These are phyloP conservation scores for Dipodomys spectabilis DNA, from an alignment of 2,113 vertebrate species.

Conservation along the genomic window DNA sequence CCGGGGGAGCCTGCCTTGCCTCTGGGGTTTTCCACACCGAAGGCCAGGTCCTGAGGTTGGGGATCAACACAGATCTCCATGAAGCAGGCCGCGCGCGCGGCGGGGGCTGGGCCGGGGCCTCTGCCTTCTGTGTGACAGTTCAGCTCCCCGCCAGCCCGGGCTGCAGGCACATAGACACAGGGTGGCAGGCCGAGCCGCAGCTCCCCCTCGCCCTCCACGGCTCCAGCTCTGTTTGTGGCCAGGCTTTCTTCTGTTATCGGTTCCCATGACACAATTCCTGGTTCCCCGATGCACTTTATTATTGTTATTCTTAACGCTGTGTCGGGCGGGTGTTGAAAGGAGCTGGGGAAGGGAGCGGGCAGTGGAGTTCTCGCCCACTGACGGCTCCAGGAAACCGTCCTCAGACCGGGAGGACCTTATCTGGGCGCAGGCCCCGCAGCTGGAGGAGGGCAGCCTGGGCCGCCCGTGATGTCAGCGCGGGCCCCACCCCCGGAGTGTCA, in stretches of 20 bases:
- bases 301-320: conserved; percentile 69
- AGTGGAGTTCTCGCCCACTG: conserved; percentile 15
- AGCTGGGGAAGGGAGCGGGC: conserved; percentile 52
- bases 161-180: background rate
- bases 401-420: conserved; percentile 78
- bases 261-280: conserved; percentile 77
- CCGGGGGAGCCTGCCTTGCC: background rate
- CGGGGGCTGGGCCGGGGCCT: background rate
- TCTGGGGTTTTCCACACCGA: background rate
- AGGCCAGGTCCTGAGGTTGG: background rate
- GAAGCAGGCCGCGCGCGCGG: background rate
- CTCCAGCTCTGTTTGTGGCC: background rate
- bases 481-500: conserved; percentile 69
- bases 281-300: conserved; percentile 56
- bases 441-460: conserved; percentile 71
- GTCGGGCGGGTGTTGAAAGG: conserved; percentile 45
- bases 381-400: conserved; percentile 81
- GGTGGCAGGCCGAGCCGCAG: background rate
- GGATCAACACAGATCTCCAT: background rate
- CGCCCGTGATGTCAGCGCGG: conserved; percentile 78
- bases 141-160: background rate
- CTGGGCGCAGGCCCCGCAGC: conserved; percentile 67
- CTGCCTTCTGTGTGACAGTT: background rate
- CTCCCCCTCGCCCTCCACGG: background rate
- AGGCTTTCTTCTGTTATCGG: conserved; percentile 31